Evolutionary conservation across 2,888 invertebrate genomes (phyloP), one percentile per base, ranked within the genome.

Genomic region (Coecobrya sp.): DNA sequence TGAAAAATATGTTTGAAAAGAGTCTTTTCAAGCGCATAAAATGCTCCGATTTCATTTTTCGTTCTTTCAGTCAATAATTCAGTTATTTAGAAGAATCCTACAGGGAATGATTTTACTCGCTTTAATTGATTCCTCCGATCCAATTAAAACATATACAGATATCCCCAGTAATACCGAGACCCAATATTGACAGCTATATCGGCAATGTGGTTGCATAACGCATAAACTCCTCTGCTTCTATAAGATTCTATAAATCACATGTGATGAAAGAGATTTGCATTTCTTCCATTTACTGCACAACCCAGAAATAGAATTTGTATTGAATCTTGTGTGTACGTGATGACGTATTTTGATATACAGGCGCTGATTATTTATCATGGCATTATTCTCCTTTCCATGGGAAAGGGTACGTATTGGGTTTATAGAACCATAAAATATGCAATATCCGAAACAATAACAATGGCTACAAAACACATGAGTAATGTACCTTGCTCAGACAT

Each of bases 371-470:
- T 25, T 59, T 62, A 2, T 2, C 0, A n/a, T n/a, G 5, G 25
- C n/a, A 73, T 73, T 42, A 19, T 42, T 73, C n/a, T n/a, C 70
- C n/a, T 19, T 42, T 42, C 3, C 3, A 36, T 42, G n/a, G 5
- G 19, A 42, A 73, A 42, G 3, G 36, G 10, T 27, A 10, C 19
- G n/a, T 62, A 19, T 62, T 19, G 4, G 55, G 19, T 55, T 55
- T 55, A 19, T 73, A 1, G 10, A 73, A 45, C 25, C 76, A 76
- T 2, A 13, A 76, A 76, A 76, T 76, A 22, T 49, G 13, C 76
- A 49, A 76, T 76, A 49, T 45, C 49, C 49, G 76, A 76, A 45
- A 49, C 76, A 49, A 22, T 73, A 49, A 49, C 76, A 25, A 25
- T 42, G 22, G 25, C 49, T 13, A 76, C 5, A 76, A 22, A 22